Conservation (phyloP, 2,888 invertebrate species). For the Halictus ligatus region DNA sequence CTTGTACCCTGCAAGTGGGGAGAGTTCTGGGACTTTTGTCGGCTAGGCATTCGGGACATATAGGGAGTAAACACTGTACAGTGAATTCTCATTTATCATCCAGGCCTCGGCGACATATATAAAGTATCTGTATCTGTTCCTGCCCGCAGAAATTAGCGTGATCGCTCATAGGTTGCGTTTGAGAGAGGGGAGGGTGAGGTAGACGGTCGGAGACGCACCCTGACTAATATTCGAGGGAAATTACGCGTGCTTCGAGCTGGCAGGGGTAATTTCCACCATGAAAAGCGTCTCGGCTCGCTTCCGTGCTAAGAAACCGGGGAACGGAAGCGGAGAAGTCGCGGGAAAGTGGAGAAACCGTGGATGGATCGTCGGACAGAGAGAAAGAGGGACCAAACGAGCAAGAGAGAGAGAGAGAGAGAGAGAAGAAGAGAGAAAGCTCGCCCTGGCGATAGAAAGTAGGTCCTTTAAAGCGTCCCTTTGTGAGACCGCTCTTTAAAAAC, state of each 20-base stretch:
- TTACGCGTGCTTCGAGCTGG: constrained; percentile 38
- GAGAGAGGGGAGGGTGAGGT: neutral
- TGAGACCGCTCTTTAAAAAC: constrained; percentile 43
- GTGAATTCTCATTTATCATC: too few species aligned
- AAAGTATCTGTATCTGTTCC: too few species aligned
- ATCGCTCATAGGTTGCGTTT: neutral
- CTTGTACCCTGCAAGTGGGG: too few species aligned
- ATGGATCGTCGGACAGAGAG: neutral
- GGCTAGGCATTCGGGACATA: too few species aligned
- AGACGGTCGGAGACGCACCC: neutral
- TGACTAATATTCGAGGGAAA: constrained; percentile 56
- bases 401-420: neutral
- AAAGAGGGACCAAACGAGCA: constrained; percentile 10
- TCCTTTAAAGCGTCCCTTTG: constrained; percentile 67
- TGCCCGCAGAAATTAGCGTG: neutral
- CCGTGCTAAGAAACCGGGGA: constrained; percentile 42
- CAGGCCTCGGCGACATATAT: too few species aligned
- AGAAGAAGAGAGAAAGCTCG: constrained; percentile 30
- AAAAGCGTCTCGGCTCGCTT: constrained; percentile 50
- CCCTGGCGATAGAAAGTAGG: constrained; percentile 65
- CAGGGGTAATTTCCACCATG: constrained; percentile 49
- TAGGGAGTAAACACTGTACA: too few species aligned
- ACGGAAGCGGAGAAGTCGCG: constrained; percentile 15
- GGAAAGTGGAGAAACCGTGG: neutral
- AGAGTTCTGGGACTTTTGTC: too few species aligned